Evolutionary conservation across 1,140 invertebrate genomes (phyloP).

Genomic region (Coptotermes formosanus): DNA sequence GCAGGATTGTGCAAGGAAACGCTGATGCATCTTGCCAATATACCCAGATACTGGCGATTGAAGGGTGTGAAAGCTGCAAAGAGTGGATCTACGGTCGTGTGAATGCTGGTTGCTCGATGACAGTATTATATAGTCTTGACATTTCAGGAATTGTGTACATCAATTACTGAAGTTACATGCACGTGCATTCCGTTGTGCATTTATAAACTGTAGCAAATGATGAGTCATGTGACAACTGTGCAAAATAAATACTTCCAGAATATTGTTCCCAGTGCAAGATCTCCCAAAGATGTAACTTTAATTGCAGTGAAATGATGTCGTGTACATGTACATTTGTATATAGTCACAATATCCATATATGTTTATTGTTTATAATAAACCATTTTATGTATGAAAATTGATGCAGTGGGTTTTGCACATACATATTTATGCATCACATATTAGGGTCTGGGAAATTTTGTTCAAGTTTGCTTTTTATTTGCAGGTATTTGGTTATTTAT

Average conservation of each 20-base stretch:
- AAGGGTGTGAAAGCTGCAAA: not conserved
- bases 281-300: not conserved
- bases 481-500: constrained; percentile 2
- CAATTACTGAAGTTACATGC: not conserved
- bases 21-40: not conserved
- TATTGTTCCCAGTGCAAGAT: not conserved
- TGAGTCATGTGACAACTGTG: not conserved
- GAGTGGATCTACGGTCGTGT: not conserved
- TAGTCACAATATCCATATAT: not conserved
- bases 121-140: not conserved
- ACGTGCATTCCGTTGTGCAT: not conserved
- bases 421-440: not conserved
- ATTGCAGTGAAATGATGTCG: not conserved
- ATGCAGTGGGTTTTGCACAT: not conserved
- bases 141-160: not conserved
- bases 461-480: not conserved
- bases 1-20: not conserved
- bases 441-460: not conserved
- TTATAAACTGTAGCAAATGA: not conserved
- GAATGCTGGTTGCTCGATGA: not conserved
- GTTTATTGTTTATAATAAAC: constrained; percentile 15
- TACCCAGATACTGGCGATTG: not conserved
- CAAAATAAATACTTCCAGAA: not conserved
- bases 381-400: not conserved
- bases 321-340: not conserved